phyloP scores from a whole-genome alignment of 1,140 invertebrate species.

The Zaprionus kolodkinae region DNA sequence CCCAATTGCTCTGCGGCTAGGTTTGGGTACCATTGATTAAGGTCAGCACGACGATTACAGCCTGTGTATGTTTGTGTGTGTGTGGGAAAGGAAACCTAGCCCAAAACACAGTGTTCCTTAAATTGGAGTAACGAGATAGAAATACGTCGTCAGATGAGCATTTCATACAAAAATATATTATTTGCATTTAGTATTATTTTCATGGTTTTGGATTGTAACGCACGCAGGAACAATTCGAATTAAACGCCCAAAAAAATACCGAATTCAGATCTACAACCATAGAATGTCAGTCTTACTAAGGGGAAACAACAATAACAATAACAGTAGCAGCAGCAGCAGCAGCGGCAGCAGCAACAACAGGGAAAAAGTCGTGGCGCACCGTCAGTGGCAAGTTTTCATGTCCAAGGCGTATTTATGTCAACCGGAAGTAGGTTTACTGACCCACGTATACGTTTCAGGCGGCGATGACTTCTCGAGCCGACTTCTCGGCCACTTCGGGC shows the following conservation, averaged over 20 bases:
- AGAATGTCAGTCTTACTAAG: slow-evolving; percentile 47
- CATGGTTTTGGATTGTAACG: slow-evolving; percentile 10
- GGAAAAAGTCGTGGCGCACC: slow-evolving; percentile 59
- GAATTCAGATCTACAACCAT: slow-evolving; percentile 44
- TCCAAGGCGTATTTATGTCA: slow-evolving; percentile 85
- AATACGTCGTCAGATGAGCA: not conserved
- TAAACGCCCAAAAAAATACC: slow-evolving; percentile 28
- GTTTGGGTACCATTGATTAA: slow-evolving; percentile 39
- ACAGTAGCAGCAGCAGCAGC: slow-evolving; percentile 4
- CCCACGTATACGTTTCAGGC: slow-evolving; percentile 79
- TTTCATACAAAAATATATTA: not conserved
- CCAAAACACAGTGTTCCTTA: not conserved
- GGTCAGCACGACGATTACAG: slow-evolving; percentile 34
- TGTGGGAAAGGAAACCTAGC: slow-evolving; percentile 18
- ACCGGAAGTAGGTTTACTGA: slow-evolving; percentile 85
- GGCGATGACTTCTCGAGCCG: slow-evolving; percentile 28
- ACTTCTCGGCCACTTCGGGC: slow-evolving; percentile 29
- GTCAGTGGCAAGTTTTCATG: slow-evolving; percentile 84
- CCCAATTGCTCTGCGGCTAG: slow-evolving; percentile 8
- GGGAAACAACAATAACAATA: slow-evolving; percentile 25
- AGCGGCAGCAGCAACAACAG: slow-evolving; percentile 49
- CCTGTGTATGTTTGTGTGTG: not conserved
- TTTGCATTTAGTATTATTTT: slow-evolving; percentile 10
- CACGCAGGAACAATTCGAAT: slow-evolving; percentile 22
- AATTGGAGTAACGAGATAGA: not conserved